Percentiles rank a stretch among this genome's conserved stretches.
Conservation (phyloP, 1,140 invertebrate species). For the Caerostris extrusa region DNA sequence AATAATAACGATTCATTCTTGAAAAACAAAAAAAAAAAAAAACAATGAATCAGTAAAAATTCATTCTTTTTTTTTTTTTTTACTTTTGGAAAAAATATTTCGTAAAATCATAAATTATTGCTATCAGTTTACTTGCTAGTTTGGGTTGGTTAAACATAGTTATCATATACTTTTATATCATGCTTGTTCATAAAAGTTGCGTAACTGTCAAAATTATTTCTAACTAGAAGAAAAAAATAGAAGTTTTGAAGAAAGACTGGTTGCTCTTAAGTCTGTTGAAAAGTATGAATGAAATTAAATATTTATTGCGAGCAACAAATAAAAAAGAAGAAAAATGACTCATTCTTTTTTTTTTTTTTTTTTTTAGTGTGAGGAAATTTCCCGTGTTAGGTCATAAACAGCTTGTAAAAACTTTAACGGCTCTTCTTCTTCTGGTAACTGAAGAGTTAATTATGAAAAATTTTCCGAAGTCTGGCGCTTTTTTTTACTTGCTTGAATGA, state of each 20-base stretch:
- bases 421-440: background rate
- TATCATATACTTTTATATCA: background rate
- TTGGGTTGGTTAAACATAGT: too few species aligned
- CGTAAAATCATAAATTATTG: too few species aligned
- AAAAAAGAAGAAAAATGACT: background rate
- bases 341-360: background rate
- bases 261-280: background rate
- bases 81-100: too few species aligned
- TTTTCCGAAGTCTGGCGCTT: background rate
- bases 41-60: too few species aligned
- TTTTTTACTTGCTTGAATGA: background rate
- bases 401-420: slow-evolving; percentile 5
- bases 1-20: too few species aligned
- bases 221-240: background rate
- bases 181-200: background rate
- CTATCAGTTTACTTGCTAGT: too few species aligned
- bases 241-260: background rate
- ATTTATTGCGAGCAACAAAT: background rate
- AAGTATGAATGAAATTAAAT: slow-evolving; percentile 8
- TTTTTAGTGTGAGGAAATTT: background rate
- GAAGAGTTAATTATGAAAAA: slow-evolving; percentile 34
- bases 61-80: too few species aligned
- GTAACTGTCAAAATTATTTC: background rate
- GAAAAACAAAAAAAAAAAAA: too few species aligned
- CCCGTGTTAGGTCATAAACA: background rate